Percentiles rank a stretch among this genome's conserved stretches.
phyloP scores from a whole-genome alignment of 2,797 vertebrate genomes.

The Anguilla pacifica region DNA sequence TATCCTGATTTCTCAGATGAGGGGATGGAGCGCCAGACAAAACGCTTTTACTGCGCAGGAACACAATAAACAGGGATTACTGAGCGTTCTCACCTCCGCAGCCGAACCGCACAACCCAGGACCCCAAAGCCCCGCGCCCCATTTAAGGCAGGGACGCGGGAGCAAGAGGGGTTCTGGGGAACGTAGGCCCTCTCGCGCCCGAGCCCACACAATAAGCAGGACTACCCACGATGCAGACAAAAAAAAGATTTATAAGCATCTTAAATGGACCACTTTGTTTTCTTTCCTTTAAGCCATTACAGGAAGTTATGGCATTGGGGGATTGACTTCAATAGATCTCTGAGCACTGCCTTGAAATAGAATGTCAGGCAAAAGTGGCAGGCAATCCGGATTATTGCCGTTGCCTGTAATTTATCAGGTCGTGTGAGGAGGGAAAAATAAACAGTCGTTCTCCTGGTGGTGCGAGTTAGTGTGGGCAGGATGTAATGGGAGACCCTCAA shows the following conservation, averaged over 20 bases:
- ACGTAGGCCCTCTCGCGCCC: background rate
- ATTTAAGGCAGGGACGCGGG: conserved; percentile 20
- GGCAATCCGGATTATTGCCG: conserved; percentile 36
- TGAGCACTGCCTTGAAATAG: conserved; percentile 29
- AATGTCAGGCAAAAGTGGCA: conserved; percentile 37
- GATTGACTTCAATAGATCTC: conserved; percentile 32
- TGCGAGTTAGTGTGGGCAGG: conserved; percentile 43
- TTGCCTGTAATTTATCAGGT: conserved; percentile 37
- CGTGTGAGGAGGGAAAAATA: conserved; percentile 25
- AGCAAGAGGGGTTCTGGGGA: background rate
- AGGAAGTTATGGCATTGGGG: conserved; percentile 18
- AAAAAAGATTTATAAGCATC: conserved; percentile 14
- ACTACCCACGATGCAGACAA: background rate
- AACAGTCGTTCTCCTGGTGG: conserved; percentile 32
- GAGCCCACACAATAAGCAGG: background rate
- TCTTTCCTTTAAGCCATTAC: conserved; percentile 30
- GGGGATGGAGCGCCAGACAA: conserved; percentile 37
- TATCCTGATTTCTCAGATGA: conserved; percentile 69
- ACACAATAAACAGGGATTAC: conserved; percentile 55
- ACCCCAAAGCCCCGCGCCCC: conserved; percentile 24
- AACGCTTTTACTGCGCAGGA: conserved; percentile 55
- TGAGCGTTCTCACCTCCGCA: conserved; percentile 58
- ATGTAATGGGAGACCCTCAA: conserved; percentile 52
- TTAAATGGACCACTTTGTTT: conserved; percentile 26
- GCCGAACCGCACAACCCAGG: conserved; percentile 52